These are phyloP conservation scores for Pissodes strobi DNA, from an alignment of 1,140 invertebrate genomes.

Conservation along the genomic window DNA sequence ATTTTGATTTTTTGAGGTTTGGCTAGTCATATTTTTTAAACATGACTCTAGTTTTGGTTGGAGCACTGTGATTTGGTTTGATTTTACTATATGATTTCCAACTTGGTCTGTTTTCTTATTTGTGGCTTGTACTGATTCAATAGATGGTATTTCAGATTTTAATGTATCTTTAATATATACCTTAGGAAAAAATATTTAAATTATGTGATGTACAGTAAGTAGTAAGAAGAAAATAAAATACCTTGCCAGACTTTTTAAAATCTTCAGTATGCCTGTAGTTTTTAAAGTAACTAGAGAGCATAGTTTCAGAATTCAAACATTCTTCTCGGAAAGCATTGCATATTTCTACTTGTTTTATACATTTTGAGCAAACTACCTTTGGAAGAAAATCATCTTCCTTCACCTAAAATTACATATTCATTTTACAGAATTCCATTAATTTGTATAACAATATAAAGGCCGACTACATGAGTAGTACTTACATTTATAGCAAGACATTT, in stretches of 20 bases:
- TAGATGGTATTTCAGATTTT: neutral
- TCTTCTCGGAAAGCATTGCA: conserved; percentile 66
- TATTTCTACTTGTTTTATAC: conserved; percentile 66
- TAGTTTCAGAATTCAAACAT: conserved; percentile 69
- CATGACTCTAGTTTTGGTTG: neutral
- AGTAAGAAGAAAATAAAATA: conserved; percentile 38
- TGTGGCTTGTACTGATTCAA: neutral
- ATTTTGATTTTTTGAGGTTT: neutral
- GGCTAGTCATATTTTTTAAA: neutral
- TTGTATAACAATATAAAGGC: no score
- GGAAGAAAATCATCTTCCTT: conserved; percentile 70
- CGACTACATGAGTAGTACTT: no score
- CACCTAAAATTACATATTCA: conserved; percentile 65
- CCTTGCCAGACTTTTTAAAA: conserved; percentile 67
- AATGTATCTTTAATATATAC: conserved; percentile 61
- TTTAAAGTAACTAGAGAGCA: conserved; percentile 69
- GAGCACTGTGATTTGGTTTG: no score
- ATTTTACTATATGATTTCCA: no score
- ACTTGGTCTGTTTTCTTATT: neutral
- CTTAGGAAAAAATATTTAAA: conserved; percentile 35
- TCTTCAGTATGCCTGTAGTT: conserved; percentile 65
- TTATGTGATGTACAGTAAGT: neutral
- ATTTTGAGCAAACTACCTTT: conserved; percentile 71
- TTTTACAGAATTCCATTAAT: no score
- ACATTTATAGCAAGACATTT: conserved; percentile 68